Evolutionary conservation across 2,797 vertebrate species (phyloP).

Genomic region (Stomatorhinus walkeri): DNA sequence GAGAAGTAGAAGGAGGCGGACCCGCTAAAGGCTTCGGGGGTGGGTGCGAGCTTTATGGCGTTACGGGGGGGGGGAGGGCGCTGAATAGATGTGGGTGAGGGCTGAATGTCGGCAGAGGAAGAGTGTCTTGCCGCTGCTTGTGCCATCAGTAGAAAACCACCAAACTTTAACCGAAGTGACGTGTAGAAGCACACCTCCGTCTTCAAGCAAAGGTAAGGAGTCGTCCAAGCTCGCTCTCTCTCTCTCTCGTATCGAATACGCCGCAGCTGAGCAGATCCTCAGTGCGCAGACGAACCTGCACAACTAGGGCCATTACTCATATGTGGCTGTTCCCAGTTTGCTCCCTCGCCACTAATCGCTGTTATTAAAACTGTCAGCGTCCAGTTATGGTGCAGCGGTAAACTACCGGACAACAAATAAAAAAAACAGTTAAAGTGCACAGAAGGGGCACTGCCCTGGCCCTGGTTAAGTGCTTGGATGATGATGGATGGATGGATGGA

Average conservation of each 20-base stretch:
- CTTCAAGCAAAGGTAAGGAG: slow-evolving; percentile 2
- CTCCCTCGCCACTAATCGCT: background rate
- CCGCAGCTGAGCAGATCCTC: background rate
- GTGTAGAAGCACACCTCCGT: background rate
- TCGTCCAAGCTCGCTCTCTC: background rate
- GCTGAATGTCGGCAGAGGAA: background rate
- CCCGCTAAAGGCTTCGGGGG: background rate
- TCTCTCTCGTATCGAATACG: background rate
- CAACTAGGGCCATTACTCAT: background rate
- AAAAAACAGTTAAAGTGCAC: background rate
- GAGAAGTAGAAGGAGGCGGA: background rate
- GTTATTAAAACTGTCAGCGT: background rate
- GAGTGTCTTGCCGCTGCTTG: background rate
- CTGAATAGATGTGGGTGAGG: background rate
- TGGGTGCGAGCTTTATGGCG: background rate
- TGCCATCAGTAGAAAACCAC: background rate
- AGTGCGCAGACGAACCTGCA: background rate
- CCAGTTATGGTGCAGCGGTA: background rate
- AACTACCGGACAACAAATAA: background rate
- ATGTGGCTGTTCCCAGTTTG: background rate
- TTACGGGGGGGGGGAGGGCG: background rate
- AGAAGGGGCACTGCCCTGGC: background rate
- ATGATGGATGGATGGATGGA: background rate
- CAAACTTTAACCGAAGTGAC: background rate
- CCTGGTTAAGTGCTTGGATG: background rate